A percentile compares a stretch with the other conserved stretches of the same genome.
These are phyloP conservation scores for Athene cunicularia DNA, from an alignment of 2,113 vertebrate species.

Conservation along the genomic window DNA sequence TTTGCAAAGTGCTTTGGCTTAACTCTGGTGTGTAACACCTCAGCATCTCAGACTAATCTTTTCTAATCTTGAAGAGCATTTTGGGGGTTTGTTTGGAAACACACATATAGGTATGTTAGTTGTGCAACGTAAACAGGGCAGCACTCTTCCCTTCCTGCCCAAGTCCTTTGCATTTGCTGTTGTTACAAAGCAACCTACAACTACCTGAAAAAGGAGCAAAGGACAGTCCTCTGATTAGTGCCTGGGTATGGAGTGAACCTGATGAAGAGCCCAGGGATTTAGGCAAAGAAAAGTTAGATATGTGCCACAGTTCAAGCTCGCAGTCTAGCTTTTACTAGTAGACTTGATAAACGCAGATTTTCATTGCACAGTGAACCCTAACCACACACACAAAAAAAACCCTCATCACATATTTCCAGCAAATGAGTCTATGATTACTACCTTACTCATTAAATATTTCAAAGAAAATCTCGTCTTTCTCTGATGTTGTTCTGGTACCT, in stretches of 20 bases:
- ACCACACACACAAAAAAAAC: not conserved
- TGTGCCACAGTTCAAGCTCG: not conserved
- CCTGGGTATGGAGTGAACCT: not conserved
- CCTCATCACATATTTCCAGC: not conserved
- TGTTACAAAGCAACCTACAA: not conserved
- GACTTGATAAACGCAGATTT: not conserved
- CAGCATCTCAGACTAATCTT: not conserved
- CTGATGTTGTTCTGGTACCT: slow-evolving; percentile 5
- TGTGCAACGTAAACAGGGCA: not conserved
- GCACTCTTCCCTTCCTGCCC: not conserved
- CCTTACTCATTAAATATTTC: slow-evolving; percentile 16
- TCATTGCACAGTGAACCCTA: not conserved
- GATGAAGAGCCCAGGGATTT: not conserved
- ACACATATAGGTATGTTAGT: fast-evolving
- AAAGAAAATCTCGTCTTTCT: not conserved
- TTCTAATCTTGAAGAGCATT: not conserved
- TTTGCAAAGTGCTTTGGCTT: not conserved
- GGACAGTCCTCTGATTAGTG: not conserved
- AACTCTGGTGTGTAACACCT: not conserved
- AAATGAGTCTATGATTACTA: not conserved
- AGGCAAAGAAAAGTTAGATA: not conserved
- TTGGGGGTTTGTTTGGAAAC: not conserved
- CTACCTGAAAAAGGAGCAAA: not conserved
- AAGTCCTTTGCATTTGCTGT: not conserved
- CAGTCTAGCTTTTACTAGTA: not conserved